These are phyloP conservation scores for Enoplosus armatus DNA, from an alignment of 2,797 vertebrate species.

Conservation along the genomic window DNA sequence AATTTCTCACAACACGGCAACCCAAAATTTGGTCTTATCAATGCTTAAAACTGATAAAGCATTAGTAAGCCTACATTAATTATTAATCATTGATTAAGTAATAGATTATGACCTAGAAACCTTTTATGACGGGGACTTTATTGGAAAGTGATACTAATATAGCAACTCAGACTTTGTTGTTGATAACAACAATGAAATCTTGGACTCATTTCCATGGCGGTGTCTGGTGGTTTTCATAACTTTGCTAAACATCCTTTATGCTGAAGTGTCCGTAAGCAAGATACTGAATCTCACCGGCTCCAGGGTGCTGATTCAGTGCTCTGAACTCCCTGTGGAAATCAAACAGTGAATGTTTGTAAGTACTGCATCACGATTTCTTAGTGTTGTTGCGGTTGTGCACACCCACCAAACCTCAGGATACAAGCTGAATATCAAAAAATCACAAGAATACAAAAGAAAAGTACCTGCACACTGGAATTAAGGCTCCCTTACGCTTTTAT, in stretches of 20 bases:
- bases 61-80: too few species aligned
- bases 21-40: neutral
- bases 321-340: neutral
- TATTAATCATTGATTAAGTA: neutral
- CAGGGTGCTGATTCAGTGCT: neutral
- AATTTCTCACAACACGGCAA: neutral
- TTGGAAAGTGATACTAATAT: neutral
- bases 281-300: neutral
- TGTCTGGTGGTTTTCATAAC: neutral
- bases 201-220: neutral
- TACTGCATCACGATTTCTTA: neutral
- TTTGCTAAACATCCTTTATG: neutral
- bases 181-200: neutral
- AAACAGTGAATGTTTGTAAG: neutral
- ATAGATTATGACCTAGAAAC: neutral
- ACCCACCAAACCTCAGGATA: too few species aligned
- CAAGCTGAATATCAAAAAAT: neutral
- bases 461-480: neutral
- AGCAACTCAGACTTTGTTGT: neutral
- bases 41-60: neutral
- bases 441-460: neutral
- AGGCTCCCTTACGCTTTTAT: neutral
- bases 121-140: neutral
- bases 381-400: neutral
- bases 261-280: constrained; percentile 7